phyloP scores from a whole-genome alignment of 2,888 invertebrate genomes.

The Dryocosmus kuriphilus region DNA sequence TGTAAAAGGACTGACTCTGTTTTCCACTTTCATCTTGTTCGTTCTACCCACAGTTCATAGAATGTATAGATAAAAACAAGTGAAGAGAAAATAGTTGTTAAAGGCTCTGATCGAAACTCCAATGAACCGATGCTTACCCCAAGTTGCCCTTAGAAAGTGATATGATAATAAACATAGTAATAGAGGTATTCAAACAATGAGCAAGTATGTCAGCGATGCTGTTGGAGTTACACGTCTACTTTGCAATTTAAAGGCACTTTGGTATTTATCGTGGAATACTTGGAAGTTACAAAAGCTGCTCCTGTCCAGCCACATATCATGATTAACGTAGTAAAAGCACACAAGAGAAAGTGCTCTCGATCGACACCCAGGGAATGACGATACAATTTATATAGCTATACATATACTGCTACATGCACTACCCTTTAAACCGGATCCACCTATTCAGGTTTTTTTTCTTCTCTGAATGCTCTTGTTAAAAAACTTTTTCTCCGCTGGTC shows the following conservation, averaged over 20 bases:
- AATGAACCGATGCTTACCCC: constrained; percentile 22
- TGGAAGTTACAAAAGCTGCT: constrained; percentile 41
- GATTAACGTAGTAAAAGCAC: not conserved
- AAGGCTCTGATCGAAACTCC: constrained; percentile 7
- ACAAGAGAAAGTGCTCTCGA: constrained; percentile 36
- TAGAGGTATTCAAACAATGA: constrained; percentile 56
- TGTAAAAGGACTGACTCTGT: not conserved
- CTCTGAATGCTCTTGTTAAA: constrained; percentile 15
- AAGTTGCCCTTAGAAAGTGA: constrained; percentile 27
- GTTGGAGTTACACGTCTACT: not conserved
- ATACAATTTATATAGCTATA: not conserved
- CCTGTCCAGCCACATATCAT: constrained; percentile 6
- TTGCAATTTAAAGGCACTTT: not conserved
- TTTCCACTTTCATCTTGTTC: constrained; percentile 14
- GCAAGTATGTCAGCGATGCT: constrained; percentile 53
- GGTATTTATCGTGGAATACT: constrained; percentile 34
- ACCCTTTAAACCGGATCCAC: not conserved
- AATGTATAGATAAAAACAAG: not conserved
- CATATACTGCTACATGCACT: not conserved
- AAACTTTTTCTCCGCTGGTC: not conserved
- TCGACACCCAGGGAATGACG: constrained; percentile 3
- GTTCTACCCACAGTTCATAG: too few relatives aligned
- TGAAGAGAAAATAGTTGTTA: not conserved
- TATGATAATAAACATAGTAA: constrained; percentile 46
- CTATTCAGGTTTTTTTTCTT: constrained; percentile 12